Evolutionary conservation across 2,797 vertebrate genomes (phyloP), one percentile per base, ranked within the genome.

Genomic region (Lutjanus argentimaculatus): DNA sequence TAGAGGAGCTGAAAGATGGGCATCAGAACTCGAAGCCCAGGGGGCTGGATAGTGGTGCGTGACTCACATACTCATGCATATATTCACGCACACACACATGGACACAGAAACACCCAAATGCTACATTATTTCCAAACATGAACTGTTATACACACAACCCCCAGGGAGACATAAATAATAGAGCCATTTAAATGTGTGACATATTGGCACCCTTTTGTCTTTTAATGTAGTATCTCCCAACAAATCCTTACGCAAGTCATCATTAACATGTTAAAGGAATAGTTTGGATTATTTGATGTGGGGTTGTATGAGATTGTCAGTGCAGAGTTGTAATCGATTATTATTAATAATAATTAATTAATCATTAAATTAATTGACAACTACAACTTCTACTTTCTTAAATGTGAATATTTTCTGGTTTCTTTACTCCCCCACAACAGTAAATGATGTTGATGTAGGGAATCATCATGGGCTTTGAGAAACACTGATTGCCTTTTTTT

Each of bases 21-120:
- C 92, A 88, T 92, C 92, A 92, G 92, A 93, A 91, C 86, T 90
- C 40, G 15, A 90, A 87, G 91, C 93, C 92, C 85, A 82, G 74
- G 89, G 80, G 92, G 84, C 72, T 90, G 92, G 89, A 93, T 87
- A 93, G 92, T 91, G 90, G 88, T 91, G 91, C 85, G 89, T 94
- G 94, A 94, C 91, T 94, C 93, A 94, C 91, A 91, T 90, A 88
- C 85, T 92, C 91, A 91, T 90, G 79, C 89, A 93, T 92, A 91
- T 87, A 92, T 92, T 92, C 89, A 88, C 88, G 14, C 68, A 70
- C 75, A 77, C 36, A 77, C 59, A 57, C 58, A 78, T 30, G 66
- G n/a, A 64, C 25, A 75, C 55, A 71, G 57, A 83, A 73, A 76
- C 43, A 76, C 86, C 52, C 62, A 78, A 83, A 87, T 46, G 53